These are phyloP conservation scores for Malurus leucopterus DNA, from an alignment of 2,797 vertebrate genomes.

Conservation along the genomic window DNA sequence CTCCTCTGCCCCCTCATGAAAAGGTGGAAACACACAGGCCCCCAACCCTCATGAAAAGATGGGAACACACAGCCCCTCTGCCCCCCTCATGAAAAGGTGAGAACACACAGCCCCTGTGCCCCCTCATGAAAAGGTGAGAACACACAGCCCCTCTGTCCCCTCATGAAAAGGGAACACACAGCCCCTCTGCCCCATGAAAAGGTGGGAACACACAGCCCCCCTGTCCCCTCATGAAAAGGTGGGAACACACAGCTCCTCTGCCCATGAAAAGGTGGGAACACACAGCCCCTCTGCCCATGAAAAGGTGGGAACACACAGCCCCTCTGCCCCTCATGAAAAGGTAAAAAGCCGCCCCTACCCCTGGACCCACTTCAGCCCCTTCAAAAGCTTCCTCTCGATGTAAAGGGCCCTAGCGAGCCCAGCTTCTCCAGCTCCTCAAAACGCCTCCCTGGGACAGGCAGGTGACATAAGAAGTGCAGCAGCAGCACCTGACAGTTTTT, in stretches of 20 bases:
- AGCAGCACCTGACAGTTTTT: not conserved
- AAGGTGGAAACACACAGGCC: too few species aligned
- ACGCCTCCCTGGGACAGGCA: accelerated
- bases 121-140: not conserved
- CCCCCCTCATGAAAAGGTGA: not conserved
- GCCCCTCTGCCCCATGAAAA: accelerated
- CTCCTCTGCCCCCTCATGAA: accelerated
- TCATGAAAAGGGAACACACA: not conserved
- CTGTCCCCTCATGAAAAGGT: not conserved
- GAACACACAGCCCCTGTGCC: not conserved
- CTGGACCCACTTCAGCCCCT: not conserved
- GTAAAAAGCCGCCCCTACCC: accelerated
- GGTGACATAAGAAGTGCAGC: too few species aligned
- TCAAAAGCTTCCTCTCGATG: not conserved
- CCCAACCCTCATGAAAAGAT: too few species aligned
- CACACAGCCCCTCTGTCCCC: not conserved
- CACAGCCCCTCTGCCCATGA: not conserved
- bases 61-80: not conserved
- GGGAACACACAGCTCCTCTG: not conserved
- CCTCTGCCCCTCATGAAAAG: not conserved
- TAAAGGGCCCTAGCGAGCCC: accelerated
- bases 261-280: not conserved
- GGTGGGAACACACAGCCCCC: too few species aligned
- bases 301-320: not conserved
- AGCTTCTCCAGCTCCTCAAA: accelerated